These are phyloP conservation scores for Allacma fusca DNA, from an alignment of 2,888 invertebrate species.

Conservation along the genomic window DNA sequence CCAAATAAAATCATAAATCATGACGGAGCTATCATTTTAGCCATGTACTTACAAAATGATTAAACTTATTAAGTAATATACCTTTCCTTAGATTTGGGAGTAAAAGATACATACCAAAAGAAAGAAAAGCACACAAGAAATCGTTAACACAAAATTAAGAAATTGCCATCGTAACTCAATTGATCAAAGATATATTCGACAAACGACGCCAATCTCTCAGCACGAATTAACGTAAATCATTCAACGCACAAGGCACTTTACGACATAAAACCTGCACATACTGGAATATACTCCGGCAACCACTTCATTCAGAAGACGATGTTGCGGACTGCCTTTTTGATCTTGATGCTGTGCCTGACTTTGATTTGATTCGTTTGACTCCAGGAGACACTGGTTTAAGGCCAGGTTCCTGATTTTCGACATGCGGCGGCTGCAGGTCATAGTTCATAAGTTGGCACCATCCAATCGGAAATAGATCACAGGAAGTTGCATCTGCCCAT, in stretches of 20 bases:
- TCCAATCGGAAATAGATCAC: slow-evolving; percentile 95
- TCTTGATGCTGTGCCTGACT: slow-evolving; percentile 4
- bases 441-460: slow-evolving; percentile 94
- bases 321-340: slow-evolving; percentile 5
- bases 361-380: slow-evolving; percentile 23
- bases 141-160: too few species aligned
- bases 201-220: background rate
- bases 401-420: background rate
- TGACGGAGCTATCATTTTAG: too few species aligned
- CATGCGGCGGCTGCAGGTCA: slow-evolving; percentile 81
- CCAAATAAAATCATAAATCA: background rate
- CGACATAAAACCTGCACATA: too few species aligned
- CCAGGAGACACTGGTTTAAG: slow-evolving; percentile 47
- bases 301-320: slow-evolving; percentile 9
- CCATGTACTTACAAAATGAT: background rate
- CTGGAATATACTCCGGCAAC: background rate
- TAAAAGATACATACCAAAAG: too few species aligned
- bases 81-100: too few species aligned
- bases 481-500: slow-evolving; percentile 95
- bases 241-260: background rate
- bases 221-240: background rate
- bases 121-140: too few species aligned
- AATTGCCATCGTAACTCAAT: too few species aligned
- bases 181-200: background rate
- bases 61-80: background rate